Evolutionary conservation across 1,140 invertebrate genomes (phyloP).

Genomic region (Hesperophylax magnus): DNA sequence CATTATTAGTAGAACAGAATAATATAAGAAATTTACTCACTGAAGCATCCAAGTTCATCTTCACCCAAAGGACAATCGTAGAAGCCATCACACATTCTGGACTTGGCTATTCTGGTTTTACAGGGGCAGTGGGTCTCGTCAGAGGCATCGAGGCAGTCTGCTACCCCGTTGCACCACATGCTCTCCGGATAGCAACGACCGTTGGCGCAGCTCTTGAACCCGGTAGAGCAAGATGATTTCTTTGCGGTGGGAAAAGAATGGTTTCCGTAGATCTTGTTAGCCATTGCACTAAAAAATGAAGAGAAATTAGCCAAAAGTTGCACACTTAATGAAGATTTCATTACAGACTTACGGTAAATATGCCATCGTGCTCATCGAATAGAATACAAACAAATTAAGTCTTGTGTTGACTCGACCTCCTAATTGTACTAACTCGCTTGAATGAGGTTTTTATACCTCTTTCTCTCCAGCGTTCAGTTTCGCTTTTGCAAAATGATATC

Average conservation of each 20-base stretch:
- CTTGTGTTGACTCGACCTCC: too few relatives aligned
- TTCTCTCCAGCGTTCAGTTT: too few relatives aligned
- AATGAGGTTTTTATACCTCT: too few relatives aligned
- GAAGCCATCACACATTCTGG: conserved; percentile 85
- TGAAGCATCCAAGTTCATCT: conserved; percentile 84
- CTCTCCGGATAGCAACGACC: conserved; percentile 73
- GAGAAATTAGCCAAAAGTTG: neutral
- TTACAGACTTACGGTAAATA: too few relatives aligned
- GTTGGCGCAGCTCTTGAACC: conserved; percentile 62
- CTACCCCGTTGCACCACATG: conserved; percentile 80
- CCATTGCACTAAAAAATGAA: conserved; percentile 36
- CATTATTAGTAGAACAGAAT: neutral
- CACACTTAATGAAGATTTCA: too few relatives aligned
- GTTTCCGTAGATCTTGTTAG: conserved; percentile 50
- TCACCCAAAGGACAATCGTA: conserved; percentile 83
- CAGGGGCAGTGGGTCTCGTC: conserved; percentile 86
- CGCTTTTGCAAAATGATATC: too few relatives aligned
- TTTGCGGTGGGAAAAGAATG: conserved; percentile 31
- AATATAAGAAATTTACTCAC: conserved; percentile 61
- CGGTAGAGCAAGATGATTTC: conserved; percentile 60
- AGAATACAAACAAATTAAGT: too few relatives aligned
- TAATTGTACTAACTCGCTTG: too few relatives aligned
- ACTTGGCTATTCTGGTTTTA: conserved; percentile 73
- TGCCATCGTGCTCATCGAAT: too few relatives aligned
- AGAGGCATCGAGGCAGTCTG: conserved; percentile 85